phyloP scores from a whole-genome alignment of 2,113 vertebrate species.

The Mirounga angustirostris region DNA sequence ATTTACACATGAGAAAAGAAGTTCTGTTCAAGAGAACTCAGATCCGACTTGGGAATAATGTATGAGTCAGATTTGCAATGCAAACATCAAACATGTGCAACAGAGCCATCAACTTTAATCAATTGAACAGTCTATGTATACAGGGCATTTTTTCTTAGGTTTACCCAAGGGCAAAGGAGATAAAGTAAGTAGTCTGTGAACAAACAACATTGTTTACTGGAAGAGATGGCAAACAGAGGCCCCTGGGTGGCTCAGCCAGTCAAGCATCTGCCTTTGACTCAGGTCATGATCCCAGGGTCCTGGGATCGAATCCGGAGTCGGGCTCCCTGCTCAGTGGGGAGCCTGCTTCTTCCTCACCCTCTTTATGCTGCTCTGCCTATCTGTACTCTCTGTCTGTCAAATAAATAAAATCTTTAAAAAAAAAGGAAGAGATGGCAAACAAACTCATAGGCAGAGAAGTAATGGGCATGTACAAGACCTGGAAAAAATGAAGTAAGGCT shows the following conservation, averaged over 20 bases:
- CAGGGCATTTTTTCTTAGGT: not conserved
- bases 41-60: constrained; percentile 16
- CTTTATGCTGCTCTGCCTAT: no score
- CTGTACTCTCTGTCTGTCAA: no score
- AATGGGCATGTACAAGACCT: not conserved
- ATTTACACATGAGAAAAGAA: not conserved
- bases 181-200: constrained; percentile 10
- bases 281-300: no score
- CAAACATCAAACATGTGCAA: not conserved
- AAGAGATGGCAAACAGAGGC: not conserved
- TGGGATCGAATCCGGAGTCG: no score
- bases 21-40: constrained; percentile 20
- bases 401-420: no score
- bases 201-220: constrained; percentile 39
- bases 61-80: constrained; percentile 18
- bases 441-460: not conserved
- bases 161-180: not conserved
- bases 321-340: no score
- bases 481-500: not conserved
- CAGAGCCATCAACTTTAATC: constrained; percentile 37
- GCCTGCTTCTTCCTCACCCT: no score
- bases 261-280: no score
- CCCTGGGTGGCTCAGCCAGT: no score
- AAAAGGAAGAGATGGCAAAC: not conserved
- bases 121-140: not conserved